Evolutionary conservation across 2,888 invertebrate species (phyloP).

Genomic region (Chrysolina americana): DNA sequence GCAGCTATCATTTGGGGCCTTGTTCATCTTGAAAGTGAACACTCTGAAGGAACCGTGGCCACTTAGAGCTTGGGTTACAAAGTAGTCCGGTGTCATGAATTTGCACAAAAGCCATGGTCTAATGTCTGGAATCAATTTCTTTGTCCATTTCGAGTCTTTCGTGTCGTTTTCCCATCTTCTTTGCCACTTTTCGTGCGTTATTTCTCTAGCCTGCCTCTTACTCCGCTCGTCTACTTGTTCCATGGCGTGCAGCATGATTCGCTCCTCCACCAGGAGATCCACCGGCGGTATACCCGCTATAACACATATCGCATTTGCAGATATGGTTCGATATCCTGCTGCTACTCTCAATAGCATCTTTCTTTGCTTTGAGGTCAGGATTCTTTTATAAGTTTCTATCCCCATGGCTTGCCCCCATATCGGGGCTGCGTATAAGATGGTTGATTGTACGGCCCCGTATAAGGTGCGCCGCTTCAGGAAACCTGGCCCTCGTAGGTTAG

Average conservation of each 20-base stretch:
- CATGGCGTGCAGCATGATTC: constrained; percentile 11
- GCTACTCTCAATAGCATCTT: not conserved
- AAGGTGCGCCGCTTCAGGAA: constrained; percentile 18
- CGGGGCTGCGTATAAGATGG: constrained; percentile 35
- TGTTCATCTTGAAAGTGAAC: not conserved
- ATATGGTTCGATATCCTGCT: not conserved
- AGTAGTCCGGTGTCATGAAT: not conserved
- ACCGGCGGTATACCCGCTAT: not conserved
- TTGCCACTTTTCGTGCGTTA: constrained; percentile 23
- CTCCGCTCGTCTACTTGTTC: not conserved
- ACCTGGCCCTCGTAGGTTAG: constrained; percentile 34
- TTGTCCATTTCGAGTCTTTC: not conserved
- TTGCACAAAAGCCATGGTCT: not conserved
- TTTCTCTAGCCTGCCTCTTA: too few species aligned
- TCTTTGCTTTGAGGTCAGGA: constrained; percentile 26
- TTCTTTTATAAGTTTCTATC: constrained; percentile 25
- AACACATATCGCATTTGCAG: not conserved
- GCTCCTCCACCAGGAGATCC: constrained; percentile 41
- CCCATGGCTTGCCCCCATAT: constrained; percentile 38
- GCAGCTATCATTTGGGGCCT: not conserved
- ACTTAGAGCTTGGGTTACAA: not conserved
- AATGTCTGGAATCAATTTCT: not conserved
- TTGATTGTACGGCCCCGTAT: constrained; percentile 29
- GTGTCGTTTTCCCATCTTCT: not conserved
- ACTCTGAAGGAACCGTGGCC: not conserved